Base-by-base conservation (phyloP, 2,797 vertebrate genomes). In the Cyprinodon diabolis region DNA sequence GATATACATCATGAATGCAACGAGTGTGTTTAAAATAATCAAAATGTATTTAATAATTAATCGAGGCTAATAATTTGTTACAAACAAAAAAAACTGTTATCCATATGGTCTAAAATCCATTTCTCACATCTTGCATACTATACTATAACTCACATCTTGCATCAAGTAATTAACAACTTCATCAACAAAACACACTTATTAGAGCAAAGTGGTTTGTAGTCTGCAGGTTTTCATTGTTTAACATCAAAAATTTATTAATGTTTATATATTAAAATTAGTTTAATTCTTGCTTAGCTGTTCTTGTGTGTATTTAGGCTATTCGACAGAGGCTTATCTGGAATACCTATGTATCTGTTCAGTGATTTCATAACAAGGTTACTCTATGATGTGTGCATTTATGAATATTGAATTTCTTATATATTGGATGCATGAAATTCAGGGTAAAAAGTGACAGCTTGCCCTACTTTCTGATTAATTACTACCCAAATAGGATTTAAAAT, bases 1-100 rank as follows among this genome's bases (percentile, higher is more conserved):
- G 77, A 73, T 74, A 81, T 78, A 89, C 30, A 78, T 56, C 54
- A 79, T 69, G 79, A 69, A 60, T 82, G 58, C 55, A 51, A 76
- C 70, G 51, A 68, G 48, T 77, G 67, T 69, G 43, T 40, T 6
- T 21, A 21, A 52, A 21, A 52, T 51, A 15, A 19, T 60, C 58
- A 37, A 3, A 19, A 8, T 51, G 19, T 19, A 19, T n/a, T 62
- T 21, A 40, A 40, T 10, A 30, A 40, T n/a, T 62, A 43, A 21
- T 43, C 17, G 4, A 6, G 19, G 1, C 60, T 21, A 40, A 62
- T n/a, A 62, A 62, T 40, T 62, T 43, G 60, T 40, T 62, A 21
- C 43, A n/a, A 21, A 21, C 60, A 21, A 40, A 62, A 62, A 40
- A 19, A 40, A 19, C 17, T 40, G n/a, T n/a, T 62, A 10, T 62